phyloP scores from a whole-genome alignment of 1,140 invertebrate genomes.

The Lysiphlebus fabarum region DNA sequence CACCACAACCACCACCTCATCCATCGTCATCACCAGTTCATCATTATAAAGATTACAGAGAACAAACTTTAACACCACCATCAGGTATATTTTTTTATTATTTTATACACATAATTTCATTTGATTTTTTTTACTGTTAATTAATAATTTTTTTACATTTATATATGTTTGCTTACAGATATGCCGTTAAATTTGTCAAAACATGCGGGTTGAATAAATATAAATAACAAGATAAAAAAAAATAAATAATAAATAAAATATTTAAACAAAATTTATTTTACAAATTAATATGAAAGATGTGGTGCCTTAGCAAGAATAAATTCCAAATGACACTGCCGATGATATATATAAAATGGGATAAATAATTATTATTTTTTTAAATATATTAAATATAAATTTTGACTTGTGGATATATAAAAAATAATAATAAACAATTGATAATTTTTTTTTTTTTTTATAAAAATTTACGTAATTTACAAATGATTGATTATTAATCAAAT shows the following conservation, averaged over 20 bases:
- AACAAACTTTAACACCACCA: constrained; percentile 53
- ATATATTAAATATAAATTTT: constrained; percentile 34
- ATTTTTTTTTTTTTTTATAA: constrained; percentile 17
- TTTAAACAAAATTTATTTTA: background rate
- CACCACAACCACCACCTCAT: constrained; percentile 45
- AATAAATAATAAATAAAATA: background rate
- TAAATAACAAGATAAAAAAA: constrained; percentile 34
- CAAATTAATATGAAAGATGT: constrained; percentile 31
- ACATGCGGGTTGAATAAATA: constrained; percentile 57
- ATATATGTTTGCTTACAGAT: constrained; percentile 47
- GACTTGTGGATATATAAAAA: constrained; percentile 32
- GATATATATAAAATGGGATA: constrained; percentile 51
- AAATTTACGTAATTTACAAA: background rate
- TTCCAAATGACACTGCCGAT: constrained; percentile 47
- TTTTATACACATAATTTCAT: background rate
- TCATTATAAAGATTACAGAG: constrained; percentile 54
- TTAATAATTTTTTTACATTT: too few species aligned
- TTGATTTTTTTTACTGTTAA: background rate
- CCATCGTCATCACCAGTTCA: constrained; percentile 48
- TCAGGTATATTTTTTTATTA: constrained; percentile 39
- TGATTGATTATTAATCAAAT: constrained; percentile 18
- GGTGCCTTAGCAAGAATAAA: constrained; percentile 47
- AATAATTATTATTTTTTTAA: constrained; percentile 55
- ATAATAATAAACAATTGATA: background rate
- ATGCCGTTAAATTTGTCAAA: constrained; percentile 56